Base-by-base conservation (phyloP, 2,113 vertebrate species). In the Eolophus roseicapilla region DNA sequence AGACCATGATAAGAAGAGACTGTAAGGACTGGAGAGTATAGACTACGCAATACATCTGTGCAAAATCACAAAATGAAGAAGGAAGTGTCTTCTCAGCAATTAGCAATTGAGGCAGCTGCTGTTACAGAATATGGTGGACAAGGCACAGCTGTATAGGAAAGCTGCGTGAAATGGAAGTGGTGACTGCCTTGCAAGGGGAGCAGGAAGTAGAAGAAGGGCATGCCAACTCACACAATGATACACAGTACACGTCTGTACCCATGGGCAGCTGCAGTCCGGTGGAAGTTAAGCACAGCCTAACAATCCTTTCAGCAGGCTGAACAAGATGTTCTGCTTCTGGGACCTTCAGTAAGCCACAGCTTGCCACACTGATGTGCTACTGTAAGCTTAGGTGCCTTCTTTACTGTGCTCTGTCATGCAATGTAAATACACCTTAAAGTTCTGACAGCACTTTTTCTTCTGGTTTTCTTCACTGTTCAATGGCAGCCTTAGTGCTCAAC, bases 161-260 rank as follows among this genome's bases (percentile, higher is more conserved):
- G 49, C 37, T 25, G 33, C 1, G 0, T 10, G 10, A 46, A 82
- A 18, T 24, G 21, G 43, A 57, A 69, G 9, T 0, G 0, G 13
- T 10, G 52, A 7, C 29, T 52, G 37, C 29, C 39, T 28, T 44
- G n/a, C 31, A 59, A 43, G 64, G 46, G 74, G n/a, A 46, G 55
- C 33, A n/a, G 17, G 39, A 65, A 19, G 49, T 18, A 55, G 80
- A 33, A 0, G 2, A 49, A 44, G 50, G 67, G 11, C 17, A 49
- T 0, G 12, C 20, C 35, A 50, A 20, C 35, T 76, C 50, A 25
- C 37, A 59, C 37, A 35, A 6, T 1, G 4, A 15, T 57, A n/a
- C 17, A 18, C 0, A 0, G 23, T 5, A 21, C 21, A 1, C 5
- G 9, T 21, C 43, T 76, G 57, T 16, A 17, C 23, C 49, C 33